Evolutionary conservation across 1,140 invertebrate species (phyloP).

Genomic region (Drosophila virilis): DNA sequence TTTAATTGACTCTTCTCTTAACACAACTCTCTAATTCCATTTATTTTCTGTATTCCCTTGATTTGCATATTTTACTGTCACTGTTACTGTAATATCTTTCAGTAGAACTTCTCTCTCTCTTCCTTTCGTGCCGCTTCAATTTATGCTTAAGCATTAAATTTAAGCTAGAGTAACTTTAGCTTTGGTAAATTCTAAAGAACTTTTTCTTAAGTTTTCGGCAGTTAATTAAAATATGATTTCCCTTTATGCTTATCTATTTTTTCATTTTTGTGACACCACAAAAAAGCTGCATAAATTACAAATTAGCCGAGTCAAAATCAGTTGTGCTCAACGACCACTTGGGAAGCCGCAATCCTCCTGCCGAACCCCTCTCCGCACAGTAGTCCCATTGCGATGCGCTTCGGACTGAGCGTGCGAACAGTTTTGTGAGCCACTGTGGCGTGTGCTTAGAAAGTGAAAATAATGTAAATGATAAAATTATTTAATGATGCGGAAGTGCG

Average conservation of each 20-base stretch:
- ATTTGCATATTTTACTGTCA: neutral
- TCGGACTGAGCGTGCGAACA: constrained; percentile 33
- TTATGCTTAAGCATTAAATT: constrained; percentile 15
- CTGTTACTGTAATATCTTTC: neutral
- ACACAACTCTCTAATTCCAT: neutral
- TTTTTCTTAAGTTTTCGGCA: constrained; percentile 30
- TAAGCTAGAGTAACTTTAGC: neutral
- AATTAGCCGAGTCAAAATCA: constrained; percentile 72
- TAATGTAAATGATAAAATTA: constrained; percentile 82
- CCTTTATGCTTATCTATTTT: constrained; percentile 37
- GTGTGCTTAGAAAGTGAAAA: constrained; percentile 78
- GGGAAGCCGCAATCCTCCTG: constrained; percentile 3
- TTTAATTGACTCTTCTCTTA: neutral
- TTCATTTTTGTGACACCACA: constrained; percentile 33
- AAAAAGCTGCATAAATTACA: constrained; percentile 74
- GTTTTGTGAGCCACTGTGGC: constrained; percentile 41
- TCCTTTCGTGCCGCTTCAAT: neutral
- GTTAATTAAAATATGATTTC: constrained; percentile 74
- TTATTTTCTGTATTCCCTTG: neutral
- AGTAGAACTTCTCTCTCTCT: neutral
- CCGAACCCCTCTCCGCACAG: neutral
- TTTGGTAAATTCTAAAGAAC: constrained; percentile 21
- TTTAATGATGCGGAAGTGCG: constrained; percentile 82
- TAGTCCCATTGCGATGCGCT: neutral
- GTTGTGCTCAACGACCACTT: neutral